Conservation (phyloP, 2,113 vertebrate species). For the Phalacrocorax carbo region DNA sequence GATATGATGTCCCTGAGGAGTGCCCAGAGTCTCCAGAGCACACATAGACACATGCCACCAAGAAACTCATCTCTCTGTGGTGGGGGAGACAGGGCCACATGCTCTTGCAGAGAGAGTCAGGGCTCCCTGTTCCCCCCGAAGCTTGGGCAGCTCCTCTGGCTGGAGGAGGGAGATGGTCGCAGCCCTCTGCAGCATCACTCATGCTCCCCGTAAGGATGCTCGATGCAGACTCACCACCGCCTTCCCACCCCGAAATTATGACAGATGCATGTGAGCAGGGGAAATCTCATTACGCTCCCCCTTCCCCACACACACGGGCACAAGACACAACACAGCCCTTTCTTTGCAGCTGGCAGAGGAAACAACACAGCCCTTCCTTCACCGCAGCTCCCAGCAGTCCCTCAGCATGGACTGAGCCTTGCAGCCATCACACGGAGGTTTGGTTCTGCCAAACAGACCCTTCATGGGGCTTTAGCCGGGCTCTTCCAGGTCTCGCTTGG, state of each 20-base stretch:
- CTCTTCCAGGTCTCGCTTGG: neutral
- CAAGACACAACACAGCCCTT: neutral
- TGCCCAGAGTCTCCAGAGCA: neutral
- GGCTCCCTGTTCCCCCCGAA: neutral
- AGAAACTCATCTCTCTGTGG: neutral
- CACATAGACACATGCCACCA: neutral
- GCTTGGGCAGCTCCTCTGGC: neutral
- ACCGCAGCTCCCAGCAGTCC: neutral
- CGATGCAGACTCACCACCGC: fast-evolving
- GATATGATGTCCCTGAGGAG: neutral
- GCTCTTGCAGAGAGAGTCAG: neutral
- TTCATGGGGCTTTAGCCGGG: neutral
- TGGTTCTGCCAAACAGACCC: neutral
- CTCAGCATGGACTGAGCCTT: fast-evolving
- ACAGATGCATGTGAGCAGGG: neutral
- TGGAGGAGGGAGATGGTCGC: no score
- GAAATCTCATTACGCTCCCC: neutral
- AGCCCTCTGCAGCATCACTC: neutral
- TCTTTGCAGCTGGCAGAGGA: neutral
- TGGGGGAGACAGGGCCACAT: neutral
- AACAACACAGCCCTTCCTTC: neutral
- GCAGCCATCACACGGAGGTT: neutral
- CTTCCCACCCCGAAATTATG: neutral
- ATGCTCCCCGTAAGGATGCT: fast-evolving
- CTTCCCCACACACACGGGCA: no score